phyloP scores from a whole-genome alignment of 1,140 invertebrate species.

The Physella acuta region DNA sequence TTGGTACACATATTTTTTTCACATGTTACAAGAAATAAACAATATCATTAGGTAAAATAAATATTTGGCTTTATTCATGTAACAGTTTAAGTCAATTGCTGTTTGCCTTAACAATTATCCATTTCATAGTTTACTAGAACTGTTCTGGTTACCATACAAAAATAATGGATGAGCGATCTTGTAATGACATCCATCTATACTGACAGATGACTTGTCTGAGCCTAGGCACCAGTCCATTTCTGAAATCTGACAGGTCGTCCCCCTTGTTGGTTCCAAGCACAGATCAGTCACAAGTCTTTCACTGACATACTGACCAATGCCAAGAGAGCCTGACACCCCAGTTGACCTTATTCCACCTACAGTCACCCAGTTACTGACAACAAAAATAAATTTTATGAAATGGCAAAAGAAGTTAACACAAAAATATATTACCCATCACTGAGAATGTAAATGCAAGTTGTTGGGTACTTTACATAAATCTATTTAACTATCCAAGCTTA shows the following conservation, averaged over 20 bases:
- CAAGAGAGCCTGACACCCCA: conserved; percentile 42
- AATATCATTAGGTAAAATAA: too few relatives aligned
- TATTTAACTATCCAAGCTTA: too few relatives aligned
- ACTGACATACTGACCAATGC: conserved; percentile 37
- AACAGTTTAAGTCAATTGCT: too few relatives aligned
- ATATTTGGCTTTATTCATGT: too few relatives aligned
- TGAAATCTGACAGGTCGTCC: neutral
- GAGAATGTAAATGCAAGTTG: too few relatives aligned
- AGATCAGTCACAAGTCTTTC: neutral
- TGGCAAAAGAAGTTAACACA: neutral
- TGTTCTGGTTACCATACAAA: neutral
- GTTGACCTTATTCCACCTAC: conserved; percentile 50
- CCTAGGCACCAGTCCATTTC: neutral
- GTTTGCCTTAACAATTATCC: too few relatives aligned
- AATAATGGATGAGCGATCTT: neutral
- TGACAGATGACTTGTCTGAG: neutral
- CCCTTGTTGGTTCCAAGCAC: neutral
- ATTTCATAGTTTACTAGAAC: neutral
- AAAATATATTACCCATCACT: too few relatives aligned
- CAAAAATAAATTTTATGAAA: neutral
- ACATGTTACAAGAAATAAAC: too few relatives aligned
- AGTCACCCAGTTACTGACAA: conserved; percentile 42
- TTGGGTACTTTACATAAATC: too few relatives aligned
- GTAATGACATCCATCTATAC: conserved; percentile 1
- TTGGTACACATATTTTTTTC: too few relatives aligned